phyloP scores from a whole-genome alignment of 2,797 vertebrate species.

The Bryconaethiops microstoma region DNA sequence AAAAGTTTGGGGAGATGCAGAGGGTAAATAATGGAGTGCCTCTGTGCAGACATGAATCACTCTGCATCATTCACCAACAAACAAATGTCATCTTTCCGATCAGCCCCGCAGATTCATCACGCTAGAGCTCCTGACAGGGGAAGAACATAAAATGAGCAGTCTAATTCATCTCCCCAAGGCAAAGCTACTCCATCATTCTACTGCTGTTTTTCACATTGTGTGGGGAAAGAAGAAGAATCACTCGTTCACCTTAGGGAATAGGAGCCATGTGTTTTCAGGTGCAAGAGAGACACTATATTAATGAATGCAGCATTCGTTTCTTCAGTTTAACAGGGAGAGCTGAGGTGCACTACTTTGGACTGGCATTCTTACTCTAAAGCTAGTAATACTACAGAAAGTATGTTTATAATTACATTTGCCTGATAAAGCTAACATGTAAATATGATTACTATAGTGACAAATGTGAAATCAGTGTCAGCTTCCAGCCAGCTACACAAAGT shows the following conservation, averaged over 20 bases:
- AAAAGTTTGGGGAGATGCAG: slow-evolving; percentile 58
- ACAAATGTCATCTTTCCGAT: slow-evolving; percentile 73
- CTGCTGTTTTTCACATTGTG: slow-evolving; percentile 58
- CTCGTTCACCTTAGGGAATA: slow-evolving; percentile 47
- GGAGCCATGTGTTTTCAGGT: slow-evolving; percentile 67
- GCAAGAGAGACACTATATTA: slow-evolving; percentile 47
- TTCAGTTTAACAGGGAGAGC: slow-evolving; percentile 42
- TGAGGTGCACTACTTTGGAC: slow-evolving; percentile 39
- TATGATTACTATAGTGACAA: neutral
- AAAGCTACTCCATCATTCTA: slow-evolving; percentile 71
- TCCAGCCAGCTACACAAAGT: neutral
- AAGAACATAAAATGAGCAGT: slow-evolving; percentile 76
- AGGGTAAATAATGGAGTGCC: slow-evolving; percentile 55
- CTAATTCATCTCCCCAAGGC: slow-evolving; percentile 76
- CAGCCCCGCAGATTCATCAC: slow-evolving; percentile 69
- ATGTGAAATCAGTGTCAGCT: neutral
- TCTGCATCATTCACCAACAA: slow-evolving; percentile 69
- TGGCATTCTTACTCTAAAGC: too few relatives aligned
- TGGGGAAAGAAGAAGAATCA: slow-evolving; percentile 56
- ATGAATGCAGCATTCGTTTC: slow-evolving; percentile 23
- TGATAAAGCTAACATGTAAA: neutral
- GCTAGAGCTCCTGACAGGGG: slow-evolving; percentile 65
- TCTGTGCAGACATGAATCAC: slow-evolving; percentile 67
- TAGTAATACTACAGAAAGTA: too few relatives aligned
- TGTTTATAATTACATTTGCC: slow-evolving; percentile 1